Percentiles rank a stretch among this genome's conserved stretches.
These are phyloP conservation scores for Himantopus leucocephalus DNA, from an alignment of 2,113 vertebrate species.

Conservation along the genomic window DNA sequence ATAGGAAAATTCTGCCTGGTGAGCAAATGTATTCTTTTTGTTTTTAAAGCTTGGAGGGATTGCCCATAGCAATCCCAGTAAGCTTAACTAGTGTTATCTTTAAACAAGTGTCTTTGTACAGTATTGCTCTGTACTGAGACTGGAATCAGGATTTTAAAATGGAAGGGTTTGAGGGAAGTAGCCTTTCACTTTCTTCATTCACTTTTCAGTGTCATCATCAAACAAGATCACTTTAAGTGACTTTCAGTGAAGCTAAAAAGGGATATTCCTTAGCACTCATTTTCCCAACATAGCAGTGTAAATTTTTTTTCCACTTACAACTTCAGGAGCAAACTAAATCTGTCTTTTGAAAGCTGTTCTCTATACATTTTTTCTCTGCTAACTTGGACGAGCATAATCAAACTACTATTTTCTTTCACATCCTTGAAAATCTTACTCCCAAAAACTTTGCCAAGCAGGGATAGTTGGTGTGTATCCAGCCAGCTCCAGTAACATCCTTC, in stretches of 20 bases:
- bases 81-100: conserved; percentile 17
- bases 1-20: background rate
- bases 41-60: conserved; percentile 16
- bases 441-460: background rate
- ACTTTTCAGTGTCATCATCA: background rate
- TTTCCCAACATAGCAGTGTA: background rate
- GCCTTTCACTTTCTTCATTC: background rate
- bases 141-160: background rate
- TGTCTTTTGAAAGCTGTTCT: background rate
- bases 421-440: background rate
- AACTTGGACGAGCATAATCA: background rate
- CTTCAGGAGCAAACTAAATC: background rate
- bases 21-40: conserved; percentile 21
- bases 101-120: conserved; percentile 1
- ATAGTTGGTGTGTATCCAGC: background rate
- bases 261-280: background rate
- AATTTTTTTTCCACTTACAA: background rate
- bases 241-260: background rate
- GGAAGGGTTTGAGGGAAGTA: background rate
- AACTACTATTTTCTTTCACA: background rate
- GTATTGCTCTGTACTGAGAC: background rate
- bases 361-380: background rate
- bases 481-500: background rate
- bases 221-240: background rate
- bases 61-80: background rate